Evolutionary conservation across 2,888 invertebrate genomes (phyloP), one percentile per base, ranked within the genome.

Genomic region (Agonopterix arenella): DNA sequence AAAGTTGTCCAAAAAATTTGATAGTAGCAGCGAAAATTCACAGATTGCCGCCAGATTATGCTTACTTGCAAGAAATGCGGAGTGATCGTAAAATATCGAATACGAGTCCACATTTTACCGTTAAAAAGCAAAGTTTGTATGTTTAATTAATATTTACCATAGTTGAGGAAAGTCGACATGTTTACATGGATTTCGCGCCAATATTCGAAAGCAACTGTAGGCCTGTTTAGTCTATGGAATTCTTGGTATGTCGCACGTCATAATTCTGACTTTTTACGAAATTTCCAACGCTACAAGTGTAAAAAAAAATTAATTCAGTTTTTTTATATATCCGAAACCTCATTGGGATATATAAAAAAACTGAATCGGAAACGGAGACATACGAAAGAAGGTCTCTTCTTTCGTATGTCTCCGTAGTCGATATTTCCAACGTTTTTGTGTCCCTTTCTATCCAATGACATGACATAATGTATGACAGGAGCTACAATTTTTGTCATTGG

Each of bases 141-240:
- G 57, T 47, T 54, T 49, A 50, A 53, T 58, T 59, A 63, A 66
- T 64, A 62, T 66, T 68, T 61, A 45, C 44, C 18, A 40, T 57
- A 28, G 45, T 52, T 56, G 16, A 36, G 36, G 62, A 61, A 62
- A 60, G 64, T 56, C 56, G 61, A 54, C 60, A 60, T 68, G 59
- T 69, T 68, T 61, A 61, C 55, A 54, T 45, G 38, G 57, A 54
- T 65, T 69, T 68, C 71, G 65, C 69, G 69, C 57, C 62, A 59
- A 57, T 54, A 55, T 61, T 59, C 58, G 62, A 67, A 53, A 55
- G 48, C 46, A 47, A 47, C 46, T 42, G 44, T 42, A 46, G 28
- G 38, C 36, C 44, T 49, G 47, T 46, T 38, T 44, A 13, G 45
- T 45, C 37, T 49, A 16, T 45, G 36, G 42, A 46, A 42, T 46